A percentile compares a stretch with the other conserved stretches of the same genome.
Conservation (phyloP, 2,113 vertebrate genomes). For the Syrrhaptes paradoxus region DNA sequence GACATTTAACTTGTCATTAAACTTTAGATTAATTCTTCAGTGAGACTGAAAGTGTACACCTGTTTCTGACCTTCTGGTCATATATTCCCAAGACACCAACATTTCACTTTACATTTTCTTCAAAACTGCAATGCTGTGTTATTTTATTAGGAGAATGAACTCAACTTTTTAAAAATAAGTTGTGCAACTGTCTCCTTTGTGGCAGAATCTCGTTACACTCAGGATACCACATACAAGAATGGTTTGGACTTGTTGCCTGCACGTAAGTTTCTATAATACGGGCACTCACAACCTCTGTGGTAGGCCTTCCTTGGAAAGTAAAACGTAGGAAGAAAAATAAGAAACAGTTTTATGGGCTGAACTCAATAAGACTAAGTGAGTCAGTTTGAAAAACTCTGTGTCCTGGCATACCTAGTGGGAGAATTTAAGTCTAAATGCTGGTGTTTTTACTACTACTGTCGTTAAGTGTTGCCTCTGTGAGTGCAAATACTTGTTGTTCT, state of each 20-base stretch:
- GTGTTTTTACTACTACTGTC: fast-evolving
- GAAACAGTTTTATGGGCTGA: background rate
- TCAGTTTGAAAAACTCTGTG: background rate
- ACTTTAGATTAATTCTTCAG: conserved; percentile 39
- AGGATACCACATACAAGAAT: background rate
- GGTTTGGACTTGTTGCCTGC: background rate
- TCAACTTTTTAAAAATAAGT: background rate
- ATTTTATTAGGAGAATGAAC: background rate
- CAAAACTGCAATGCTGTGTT: background rate
- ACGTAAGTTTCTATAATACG: background rate
- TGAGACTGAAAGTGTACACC: background rate
- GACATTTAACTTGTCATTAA: conserved; percentile 58
- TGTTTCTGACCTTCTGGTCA: conserved; percentile 22
- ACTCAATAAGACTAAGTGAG: background rate
- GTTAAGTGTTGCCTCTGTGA: background rate
- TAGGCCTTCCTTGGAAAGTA: background rate
- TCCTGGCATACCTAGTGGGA: background rate
- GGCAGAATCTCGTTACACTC: background rate
- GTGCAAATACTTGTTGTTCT: background rate
- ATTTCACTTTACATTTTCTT: background rate
- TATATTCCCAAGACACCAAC: background rate
- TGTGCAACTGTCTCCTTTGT: background rate
- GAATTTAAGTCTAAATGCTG: background rate
- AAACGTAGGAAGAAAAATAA: background rate
- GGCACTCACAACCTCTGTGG: background rate